Evolutionary conservation across 2,888 invertebrate genomes (phyloP).

Genomic region (Crocallis elinguaria): DNA sequence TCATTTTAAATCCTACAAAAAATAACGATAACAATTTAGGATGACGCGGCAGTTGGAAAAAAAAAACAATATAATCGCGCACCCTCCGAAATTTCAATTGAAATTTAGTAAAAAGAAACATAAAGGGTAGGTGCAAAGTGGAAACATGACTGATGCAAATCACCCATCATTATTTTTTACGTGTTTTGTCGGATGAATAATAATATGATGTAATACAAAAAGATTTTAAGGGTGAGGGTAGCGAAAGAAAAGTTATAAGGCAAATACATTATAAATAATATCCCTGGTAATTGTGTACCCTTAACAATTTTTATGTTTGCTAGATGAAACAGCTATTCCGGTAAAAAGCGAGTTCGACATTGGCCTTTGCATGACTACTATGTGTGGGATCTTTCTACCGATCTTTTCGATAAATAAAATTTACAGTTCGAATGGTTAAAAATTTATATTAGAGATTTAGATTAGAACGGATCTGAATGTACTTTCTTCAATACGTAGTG

Average conservation of each 20-base stretch:
- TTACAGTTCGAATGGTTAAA: too few species aligned
- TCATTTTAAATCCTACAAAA: constrained; percentile 15
- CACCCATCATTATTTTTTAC: constrained; percentile 33
- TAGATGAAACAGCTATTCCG: too few species aligned
- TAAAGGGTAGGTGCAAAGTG: constrained; percentile 27
- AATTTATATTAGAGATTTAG: too few species aligned
- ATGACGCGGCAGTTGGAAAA: constrained; percentile 26
- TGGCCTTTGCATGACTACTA: too few species aligned
- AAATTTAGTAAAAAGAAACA: constrained; percentile 30
- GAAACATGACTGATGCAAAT: constrained; percentile 35
- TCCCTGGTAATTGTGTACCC: background rate
- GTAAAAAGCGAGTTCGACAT: too few species aligned
- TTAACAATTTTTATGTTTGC: background rate
- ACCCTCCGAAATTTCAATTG: constrained; percentile 37
- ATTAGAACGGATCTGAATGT: too few species aligned
- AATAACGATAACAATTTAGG: constrained; percentile 15
- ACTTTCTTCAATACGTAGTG: too few species aligned
- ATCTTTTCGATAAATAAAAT: too few species aligned
- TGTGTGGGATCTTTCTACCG: too few species aligned
- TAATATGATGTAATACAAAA: background rate
- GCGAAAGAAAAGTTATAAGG: constrained; percentile 6
- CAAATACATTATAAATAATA: background rate
- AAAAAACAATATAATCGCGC: constrained; percentile 33
- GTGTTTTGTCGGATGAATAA: constrained; percentile 27
- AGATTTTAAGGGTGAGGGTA: constrained; percentile 15